Base-by-base conservation (phyloP, 2,113 vertebrate genomes). In the Hippocampus zosterae region DNA sequence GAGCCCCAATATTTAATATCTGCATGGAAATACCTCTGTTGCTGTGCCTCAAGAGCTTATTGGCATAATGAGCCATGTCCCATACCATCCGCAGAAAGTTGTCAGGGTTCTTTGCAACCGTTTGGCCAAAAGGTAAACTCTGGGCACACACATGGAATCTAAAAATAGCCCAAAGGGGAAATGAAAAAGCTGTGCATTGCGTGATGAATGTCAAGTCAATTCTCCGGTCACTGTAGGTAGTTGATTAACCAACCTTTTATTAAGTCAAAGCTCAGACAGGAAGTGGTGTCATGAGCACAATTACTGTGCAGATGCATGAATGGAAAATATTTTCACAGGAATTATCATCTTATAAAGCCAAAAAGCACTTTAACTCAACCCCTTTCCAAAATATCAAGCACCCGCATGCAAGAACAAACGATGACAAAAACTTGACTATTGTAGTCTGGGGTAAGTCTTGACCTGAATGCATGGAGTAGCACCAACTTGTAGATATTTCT, bases 381-480 rank as follows among this genome's bases (percentile, higher is more conserved):
- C 46, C 5, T 50, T 50, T 16, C 3, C 18, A 50, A 19, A 50
- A 50, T 50, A 18, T 50, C 18, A 50, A 50, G 48, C 12, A 46
- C 44, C 12, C 44, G 44, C 44, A 5, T 46, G 12, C 16, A 50
- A 7, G 3, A 48, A 15, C 5, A 6, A 15, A 15, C 44, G 41
- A 44, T 23, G n/a, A 65, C 44, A 8, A 25, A 16, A 27, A n/a
- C 15, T 19, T 33, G 19, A 63, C 6, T 52, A 37, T 37, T 8
- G 52, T 55, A n/a, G n/a, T 9, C 9, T 41, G 65, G 21, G n/a
- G 12, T 2, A 8, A 1, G 25, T 29, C 5, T 66, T 60, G 81
- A 98, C 97, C 97, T 96, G 92, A 90, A 93, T 1, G 96, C 96
- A 67, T 98, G 97, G 69, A 98, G 94, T 64, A 98, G 89, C 77